Evolutionary conservation across 2,888 invertebrate species (phyloP).

Genomic region (Chymomyza amoena): DNA sequence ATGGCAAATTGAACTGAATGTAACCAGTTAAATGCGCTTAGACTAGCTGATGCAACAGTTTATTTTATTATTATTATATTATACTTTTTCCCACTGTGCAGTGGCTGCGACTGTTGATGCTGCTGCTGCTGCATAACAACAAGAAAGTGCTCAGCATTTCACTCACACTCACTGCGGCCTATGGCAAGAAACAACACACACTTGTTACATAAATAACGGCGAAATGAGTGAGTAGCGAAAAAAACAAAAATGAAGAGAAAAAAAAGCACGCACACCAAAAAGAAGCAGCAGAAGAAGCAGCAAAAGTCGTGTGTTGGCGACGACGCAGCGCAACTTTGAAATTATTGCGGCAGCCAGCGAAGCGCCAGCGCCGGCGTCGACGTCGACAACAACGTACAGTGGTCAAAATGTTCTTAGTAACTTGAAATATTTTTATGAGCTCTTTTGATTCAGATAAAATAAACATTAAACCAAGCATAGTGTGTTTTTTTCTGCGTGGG

Average conservation of each 20-base stretch:
- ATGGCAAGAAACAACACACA: slow-evolving; percentile 56
- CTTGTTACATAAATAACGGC: slow-evolving; percentile 76
- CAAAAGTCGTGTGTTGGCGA: slow-evolving; percentile 45
- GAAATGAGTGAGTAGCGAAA: slow-evolving; percentile 59
- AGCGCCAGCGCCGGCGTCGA: not conserved
- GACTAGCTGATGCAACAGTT: slow-evolving; percentile 43
- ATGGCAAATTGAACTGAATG: slow-evolving; percentile 38
- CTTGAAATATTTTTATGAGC: too few species aligned
- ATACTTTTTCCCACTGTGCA: not conserved
- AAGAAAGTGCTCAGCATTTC: not conserved
- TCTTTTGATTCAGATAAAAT: too few species aligned
- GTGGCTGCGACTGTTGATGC: not conserved
- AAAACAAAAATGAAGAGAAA: not conserved
- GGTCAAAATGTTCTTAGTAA: too few species aligned
- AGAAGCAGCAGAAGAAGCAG: slow-evolving; percentile 47
- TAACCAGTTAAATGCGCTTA: slow-evolving; percentile 69
- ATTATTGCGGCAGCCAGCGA: slow-evolving; percentile 34
- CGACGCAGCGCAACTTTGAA: slow-evolving; percentile 51
- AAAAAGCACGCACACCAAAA: slow-evolving; percentile 15
- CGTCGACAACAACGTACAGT: too few species aligned
- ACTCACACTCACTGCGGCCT: not conserved
- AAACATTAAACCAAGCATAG: too few species aligned
- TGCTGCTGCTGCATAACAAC: slow-evolving; percentile 2
- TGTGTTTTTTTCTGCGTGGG: too few species aligned
- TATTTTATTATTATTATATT: too few species aligned